phyloP scores from a whole-genome alignment of 2,888 invertebrate species.

The Euplagia quadripunctaria region DNA sequence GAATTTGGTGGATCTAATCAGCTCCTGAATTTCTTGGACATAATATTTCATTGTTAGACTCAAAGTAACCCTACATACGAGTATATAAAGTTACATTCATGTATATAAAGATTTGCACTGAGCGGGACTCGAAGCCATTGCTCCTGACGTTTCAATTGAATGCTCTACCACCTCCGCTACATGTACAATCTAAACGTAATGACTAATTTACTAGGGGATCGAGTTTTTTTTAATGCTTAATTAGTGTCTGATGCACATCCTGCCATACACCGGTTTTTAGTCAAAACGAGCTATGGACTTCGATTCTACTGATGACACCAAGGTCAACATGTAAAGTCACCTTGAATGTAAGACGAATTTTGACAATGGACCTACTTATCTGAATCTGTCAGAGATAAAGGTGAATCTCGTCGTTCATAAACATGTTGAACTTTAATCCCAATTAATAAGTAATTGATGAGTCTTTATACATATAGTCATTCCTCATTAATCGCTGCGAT shows the following conservation, averaged over 20 bases:
- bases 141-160: neutral
- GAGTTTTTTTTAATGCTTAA: neutral
- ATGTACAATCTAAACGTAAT: neutral
- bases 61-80: too few species aligned
- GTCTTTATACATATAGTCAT: too few species aligned
- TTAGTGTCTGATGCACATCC: conserved; percentile 1
- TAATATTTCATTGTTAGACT: too few species aligned
- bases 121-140: neutral
- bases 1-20: too few species aligned
- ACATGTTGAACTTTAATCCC: neutral
- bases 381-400: neutral
- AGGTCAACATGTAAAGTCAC: neutral
- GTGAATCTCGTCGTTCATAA: neutral
- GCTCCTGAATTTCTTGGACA: too few species aligned
- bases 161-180: neutral
- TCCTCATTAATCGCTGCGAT: too few species aligned
- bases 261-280: neutral
- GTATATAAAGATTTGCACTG: too few species aligned
- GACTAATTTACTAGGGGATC: neutral
- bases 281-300: too few species aligned
- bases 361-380: too few species aligned
- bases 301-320: neutral
- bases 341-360: neutral
- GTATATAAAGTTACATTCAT: too few species aligned
- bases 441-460: neutral